Conservation (phyloP, 1,140 invertebrate species). For the Eriosoma lanigerum region DNA sequence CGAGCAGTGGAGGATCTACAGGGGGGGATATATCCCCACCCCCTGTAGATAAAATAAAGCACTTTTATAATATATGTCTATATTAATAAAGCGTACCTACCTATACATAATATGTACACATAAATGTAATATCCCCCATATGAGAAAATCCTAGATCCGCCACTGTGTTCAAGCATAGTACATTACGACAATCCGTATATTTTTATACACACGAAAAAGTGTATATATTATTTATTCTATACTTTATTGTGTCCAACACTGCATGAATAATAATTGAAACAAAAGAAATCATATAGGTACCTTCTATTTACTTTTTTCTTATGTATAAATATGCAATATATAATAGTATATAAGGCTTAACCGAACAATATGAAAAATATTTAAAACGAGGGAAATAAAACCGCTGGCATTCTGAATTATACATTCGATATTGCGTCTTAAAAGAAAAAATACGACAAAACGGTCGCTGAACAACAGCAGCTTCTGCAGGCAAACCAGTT, state of each 20-base stretch:
- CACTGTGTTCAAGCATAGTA: too few species aligned
- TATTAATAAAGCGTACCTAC: too few species aligned
- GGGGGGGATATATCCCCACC: too few species aligned
- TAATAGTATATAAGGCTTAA: background rate
- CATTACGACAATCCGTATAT: too few species aligned
- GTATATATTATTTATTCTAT: background rate
- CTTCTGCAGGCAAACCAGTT: constrained; percentile 46
- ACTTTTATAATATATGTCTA: background rate
- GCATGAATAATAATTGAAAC: background rate
- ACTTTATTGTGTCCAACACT: background rate
- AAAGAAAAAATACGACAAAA: constrained; percentile 43
- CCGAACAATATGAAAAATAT: background rate
- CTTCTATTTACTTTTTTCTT: background rate
- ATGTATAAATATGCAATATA: background rate
- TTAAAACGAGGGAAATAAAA: background rate
- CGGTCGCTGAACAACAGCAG: constrained; percentile 32
- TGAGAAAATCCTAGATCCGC: too few species aligned
- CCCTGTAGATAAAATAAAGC: background rate
- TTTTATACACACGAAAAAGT: background rate
- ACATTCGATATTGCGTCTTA: constrained; percentile 4
- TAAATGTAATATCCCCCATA: too few species aligned
- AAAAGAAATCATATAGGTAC: background rate
- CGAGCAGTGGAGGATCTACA: too few species aligned
- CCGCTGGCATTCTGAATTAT: constrained; percentile 2
- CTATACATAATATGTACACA: too few species aligned